A percentile compares a stretch with the other conserved stretches of the same genome.
Evolutionary conservation across 53 echinoderm and acorn worm genomes (phyloP).

Genomic region (Mesocentrotus franciscanus): DNA sequence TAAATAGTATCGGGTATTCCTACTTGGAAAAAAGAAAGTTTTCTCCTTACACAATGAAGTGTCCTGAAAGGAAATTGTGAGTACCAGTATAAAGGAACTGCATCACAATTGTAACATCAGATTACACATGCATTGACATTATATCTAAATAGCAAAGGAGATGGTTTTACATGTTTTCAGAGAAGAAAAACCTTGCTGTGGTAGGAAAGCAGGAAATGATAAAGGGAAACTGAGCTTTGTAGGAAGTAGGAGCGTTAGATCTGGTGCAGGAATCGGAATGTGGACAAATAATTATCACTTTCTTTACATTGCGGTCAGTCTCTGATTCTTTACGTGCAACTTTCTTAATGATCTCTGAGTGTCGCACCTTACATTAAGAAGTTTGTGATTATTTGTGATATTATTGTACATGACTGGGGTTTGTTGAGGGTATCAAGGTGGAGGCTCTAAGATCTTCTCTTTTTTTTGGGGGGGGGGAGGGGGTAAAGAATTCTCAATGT

Average conservation of each 20-base stretch:
- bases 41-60: background rate
- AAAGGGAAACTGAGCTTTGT: background rate
- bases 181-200: background rate
- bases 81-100: background rate
- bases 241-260: conserved; percentile 18
- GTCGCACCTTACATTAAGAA: background rate
- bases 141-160: background rate
- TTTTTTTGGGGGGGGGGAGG: background rate
- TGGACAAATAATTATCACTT: background rate
- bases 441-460: background rate
- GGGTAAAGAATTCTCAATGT: background rate
- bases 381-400: background rate
- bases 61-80: background rate
- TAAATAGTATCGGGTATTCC: background rate
- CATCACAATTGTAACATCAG: background rate
- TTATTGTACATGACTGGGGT: background rate
- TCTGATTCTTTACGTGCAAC: background rate
- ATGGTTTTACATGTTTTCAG: conserved; percentile 31
- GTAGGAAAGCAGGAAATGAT: conserved; percentile 35
- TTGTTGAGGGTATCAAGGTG: background rate
- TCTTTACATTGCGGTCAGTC: background rate
- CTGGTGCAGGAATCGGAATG: background rate
- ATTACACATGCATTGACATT: background rate
- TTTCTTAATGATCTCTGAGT: background rate
- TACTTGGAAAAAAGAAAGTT: background rate